Base-by-base conservation (phyloP, 2,797 vertebrate species). In the Chelonia mydas region DNA sequence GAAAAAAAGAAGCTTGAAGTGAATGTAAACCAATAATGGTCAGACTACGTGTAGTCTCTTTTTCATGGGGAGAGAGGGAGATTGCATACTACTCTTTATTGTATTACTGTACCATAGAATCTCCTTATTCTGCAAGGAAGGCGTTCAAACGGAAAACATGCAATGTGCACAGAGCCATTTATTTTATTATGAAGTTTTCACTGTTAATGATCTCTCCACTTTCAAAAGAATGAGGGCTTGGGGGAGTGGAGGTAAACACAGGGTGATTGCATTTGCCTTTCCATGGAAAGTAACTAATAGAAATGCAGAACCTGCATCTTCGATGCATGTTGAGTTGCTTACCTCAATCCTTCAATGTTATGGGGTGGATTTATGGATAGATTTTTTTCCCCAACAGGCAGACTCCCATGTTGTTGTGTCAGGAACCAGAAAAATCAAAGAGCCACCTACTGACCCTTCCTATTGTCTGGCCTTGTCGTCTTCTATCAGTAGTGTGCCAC, bases 361-460 rank as follows among this genome's bases (percentile, higher is more conserved):
- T 16, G 57, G 57, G n/a, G 11, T 87, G 92, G 83, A 97, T 41
- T 41, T 41, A 41, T 83, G 93, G 88, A 92, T 89, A 84, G 61
- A 28, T 1, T 1, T 2, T 88, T 79, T 11, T 92, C 94, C 91
- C 88, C 83, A 85, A 61, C 47, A 96, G 94, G 81, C 96, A 90
- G 85, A 93, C 91, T 98, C 97, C 95, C 97, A 95, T 61, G 96
- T 97, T 96, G 90, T 65, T 90, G 10, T 94, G 95, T 95, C 88
- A 92, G 90, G 92, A 98, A 97, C 90, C 95, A 97, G 93, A 92
- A 90, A 98, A 98, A 98, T 98, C 98, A 98, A 98, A 98, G 97
- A 97, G 96, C 95, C 98, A 98, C 98, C 98, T 98, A 96, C 93
- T 98, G 98, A 98, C 98, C 98, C 93, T 96, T 91, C 86, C 97